These are phyloP conservation scores for Maniola jurtina DNA, from an alignment of 1,140 invertebrate genomes.

Conservation along the genomic window DNA sequence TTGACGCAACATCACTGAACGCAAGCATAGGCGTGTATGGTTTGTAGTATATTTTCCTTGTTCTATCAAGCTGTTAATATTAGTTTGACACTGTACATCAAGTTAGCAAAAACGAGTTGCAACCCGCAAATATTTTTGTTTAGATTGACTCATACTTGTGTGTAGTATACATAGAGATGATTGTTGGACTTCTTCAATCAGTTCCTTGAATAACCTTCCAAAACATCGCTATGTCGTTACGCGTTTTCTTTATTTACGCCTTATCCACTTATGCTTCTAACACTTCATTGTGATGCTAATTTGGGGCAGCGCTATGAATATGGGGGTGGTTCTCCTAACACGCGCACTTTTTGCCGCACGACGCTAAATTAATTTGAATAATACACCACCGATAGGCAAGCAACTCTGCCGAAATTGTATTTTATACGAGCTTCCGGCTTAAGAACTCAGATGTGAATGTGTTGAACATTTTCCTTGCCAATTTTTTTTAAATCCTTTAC, in stretches of 20 bases:
- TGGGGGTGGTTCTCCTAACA: slow-evolving; percentile 53
- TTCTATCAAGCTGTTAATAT: too few species aligned
- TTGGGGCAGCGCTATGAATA: slow-evolving; percentile 73
- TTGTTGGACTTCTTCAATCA: too few species aligned
- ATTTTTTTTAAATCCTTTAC: slow-evolving; percentile 43
- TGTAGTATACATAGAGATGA: too few species aligned
- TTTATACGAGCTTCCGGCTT: slow-evolving; percentile 69
- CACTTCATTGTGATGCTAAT: slow-evolving; percentile 78
- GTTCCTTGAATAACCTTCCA: too few species aligned
- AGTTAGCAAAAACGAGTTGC: too few species aligned
- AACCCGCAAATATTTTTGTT: too few species aligned
- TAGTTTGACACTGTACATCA: too few species aligned
- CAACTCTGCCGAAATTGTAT: slow-evolving; percentile 62
- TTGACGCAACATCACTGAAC: too few species aligned
- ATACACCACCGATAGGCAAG: slow-evolving; percentile 67
- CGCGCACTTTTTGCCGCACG: slow-evolving; percentile 72
- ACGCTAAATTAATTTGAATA: slow-evolving; percentile 76
- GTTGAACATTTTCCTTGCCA: slow-evolving; percentile 45
- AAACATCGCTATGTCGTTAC: too few species aligned
- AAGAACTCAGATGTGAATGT: slow-evolving; percentile 43
- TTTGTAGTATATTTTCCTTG: too few species aligned
- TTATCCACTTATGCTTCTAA: slow-evolving; percentile 61
- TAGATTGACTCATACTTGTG: too few species aligned
- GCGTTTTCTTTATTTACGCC: slow-evolving; percentile 44
- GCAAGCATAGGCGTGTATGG: too few species aligned